These are phyloP conservation scores for Calyptommatus sinebrachiatus DNA, from an alignment of 2,113 vertebrate genomes.

Conservation along the genomic window DNA sequence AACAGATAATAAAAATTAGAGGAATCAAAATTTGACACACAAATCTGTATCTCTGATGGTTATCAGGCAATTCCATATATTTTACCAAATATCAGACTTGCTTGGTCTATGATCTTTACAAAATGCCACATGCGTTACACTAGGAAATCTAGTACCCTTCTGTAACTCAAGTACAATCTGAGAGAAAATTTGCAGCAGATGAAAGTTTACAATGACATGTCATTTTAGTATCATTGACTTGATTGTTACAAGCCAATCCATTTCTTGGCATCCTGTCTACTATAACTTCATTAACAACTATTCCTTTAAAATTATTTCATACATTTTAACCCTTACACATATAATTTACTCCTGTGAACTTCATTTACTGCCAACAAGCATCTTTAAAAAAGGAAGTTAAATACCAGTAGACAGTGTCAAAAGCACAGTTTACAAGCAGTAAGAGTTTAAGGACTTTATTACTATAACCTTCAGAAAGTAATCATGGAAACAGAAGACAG, in stretches of 20 bases:
- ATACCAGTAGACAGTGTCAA: conserved; percentile 19
- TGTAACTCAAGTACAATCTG: background rate
- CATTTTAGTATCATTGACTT: background rate
- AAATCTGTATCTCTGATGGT: background rate
- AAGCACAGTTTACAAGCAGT: conserved; percentile 39
- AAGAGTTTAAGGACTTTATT: conserved; percentile 30
- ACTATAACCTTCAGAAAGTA: conserved; percentile 52
- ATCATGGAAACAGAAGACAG: conserved; percentile 65
- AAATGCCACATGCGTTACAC: background rate
- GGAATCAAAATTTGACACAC: background rate
- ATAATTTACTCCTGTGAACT: conserved; percentile 8
- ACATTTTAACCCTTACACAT: background rate
- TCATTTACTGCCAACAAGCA: conserved; percentile 1
- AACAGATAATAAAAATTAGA: background rate
- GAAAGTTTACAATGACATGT: conserved; percentile 3
- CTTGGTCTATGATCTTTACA: background rate
- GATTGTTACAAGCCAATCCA: background rate
- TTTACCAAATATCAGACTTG: background rate
- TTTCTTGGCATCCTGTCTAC: background rate
- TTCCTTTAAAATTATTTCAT: background rate
- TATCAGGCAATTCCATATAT: background rate
- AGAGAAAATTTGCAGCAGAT: accelerated
- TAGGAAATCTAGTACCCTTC: no score
- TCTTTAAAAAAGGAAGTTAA: conserved; percentile 54
- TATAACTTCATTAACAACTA: background rate